Percentiles rank a stretch among this genome's conserved stretches.
phyloP scores from a whole-genome alignment of 2,113 vertebrate species.

The Mixornis gularis region DNA sequence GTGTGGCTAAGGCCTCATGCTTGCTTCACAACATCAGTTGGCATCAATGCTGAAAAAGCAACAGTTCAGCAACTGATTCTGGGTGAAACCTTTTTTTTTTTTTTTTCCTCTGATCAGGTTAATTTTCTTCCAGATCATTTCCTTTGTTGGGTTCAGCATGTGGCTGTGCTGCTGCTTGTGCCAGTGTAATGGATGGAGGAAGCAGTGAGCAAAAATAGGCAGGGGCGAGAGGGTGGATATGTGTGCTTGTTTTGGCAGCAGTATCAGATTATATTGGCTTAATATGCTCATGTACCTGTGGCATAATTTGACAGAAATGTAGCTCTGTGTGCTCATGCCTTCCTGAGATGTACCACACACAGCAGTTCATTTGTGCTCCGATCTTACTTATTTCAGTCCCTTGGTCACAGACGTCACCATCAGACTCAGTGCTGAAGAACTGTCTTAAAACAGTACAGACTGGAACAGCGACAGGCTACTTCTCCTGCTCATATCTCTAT shows the following conservation, averaged over 20 bases:
- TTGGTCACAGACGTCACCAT: background rate
- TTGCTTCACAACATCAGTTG: background rate
- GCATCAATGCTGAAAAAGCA: background rate
- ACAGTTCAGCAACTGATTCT: background rate
- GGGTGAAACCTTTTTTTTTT: background rate
- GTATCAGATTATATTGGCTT: background rate
- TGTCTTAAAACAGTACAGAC: background rate
- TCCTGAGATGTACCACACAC: background rate
- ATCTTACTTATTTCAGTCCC: background rate
- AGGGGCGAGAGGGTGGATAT: background rate
- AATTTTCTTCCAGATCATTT: background rate
- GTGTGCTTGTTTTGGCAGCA: background rate
- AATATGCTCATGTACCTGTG: background rate
- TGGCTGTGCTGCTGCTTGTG: background rate
- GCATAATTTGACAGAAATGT: background rate
- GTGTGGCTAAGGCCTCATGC: background rate
- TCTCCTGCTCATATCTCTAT: background rate
- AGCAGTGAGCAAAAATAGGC: background rate
- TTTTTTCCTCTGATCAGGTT: background rate
- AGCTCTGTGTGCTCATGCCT: background rate
- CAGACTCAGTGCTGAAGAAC: background rate
- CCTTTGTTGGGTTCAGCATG: background rate
- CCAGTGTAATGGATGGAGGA: background rate
- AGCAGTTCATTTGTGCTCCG: accelerated
- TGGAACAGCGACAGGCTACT: background rate